Conservation (phyloP, 2,888 invertebrate species). For the Epistrophe grossulariae region DNA sequence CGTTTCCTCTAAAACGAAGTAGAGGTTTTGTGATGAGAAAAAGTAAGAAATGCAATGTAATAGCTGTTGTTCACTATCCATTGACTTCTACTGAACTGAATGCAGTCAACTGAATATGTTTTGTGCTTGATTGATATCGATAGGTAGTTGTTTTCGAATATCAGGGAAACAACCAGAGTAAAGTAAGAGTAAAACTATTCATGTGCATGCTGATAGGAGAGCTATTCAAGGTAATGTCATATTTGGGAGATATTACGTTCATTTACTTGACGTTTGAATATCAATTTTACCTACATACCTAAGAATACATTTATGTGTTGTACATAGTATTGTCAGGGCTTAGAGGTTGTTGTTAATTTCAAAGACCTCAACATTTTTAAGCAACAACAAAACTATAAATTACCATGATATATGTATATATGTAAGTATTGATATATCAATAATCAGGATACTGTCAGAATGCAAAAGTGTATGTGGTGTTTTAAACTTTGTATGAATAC, state of each 20-base stretch:
- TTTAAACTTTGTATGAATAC: no score
- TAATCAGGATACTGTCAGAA: no score
- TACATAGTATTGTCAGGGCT: background rate
- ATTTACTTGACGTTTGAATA: background rate
- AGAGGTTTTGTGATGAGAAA: background rate
- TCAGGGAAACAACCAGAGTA: background rate
- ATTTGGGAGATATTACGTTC: background rate
- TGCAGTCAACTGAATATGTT: slow-evolving; percentile 1
- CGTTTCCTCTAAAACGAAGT: background rate
- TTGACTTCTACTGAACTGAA: background rate
- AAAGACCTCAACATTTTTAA: no score
- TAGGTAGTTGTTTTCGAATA: background rate
- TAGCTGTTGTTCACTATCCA: background rate
- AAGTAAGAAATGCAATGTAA: background rate
- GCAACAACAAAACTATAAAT: no score
- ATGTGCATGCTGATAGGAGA: background rate
- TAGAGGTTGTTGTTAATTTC: background rate
- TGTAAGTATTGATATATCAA: no score
- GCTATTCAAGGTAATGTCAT: background rate
- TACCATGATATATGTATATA: no score
- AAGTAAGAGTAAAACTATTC: slow-evolving; percentile 1
- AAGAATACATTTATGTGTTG: no score
- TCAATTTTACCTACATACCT: background rate
- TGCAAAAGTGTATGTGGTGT: no score
- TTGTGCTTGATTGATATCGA: background rate